Base-by-base conservation (phyloP, 2,888 invertebrate genomes). In the Tenthredo distinguenda region DNA sequence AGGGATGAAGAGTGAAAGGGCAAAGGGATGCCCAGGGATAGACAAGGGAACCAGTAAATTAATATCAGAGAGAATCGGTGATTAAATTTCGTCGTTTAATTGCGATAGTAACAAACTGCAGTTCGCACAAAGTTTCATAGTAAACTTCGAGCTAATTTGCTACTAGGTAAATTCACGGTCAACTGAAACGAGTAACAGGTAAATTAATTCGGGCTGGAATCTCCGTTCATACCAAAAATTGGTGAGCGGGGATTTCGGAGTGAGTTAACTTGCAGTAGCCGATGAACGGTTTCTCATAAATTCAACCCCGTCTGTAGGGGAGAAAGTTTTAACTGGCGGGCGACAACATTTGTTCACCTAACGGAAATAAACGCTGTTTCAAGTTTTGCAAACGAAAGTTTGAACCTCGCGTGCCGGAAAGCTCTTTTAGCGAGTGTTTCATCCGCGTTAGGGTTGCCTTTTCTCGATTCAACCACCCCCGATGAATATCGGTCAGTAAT, bases 401-500 rank as follows among this genome's bases (percentile, higher is more conserved):
- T 65, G 15, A 26, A 18, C 50, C 18, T 77, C 77, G 77, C 77
- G 77, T 77, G 77, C 55, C 77, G 55, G 18, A 31, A n/a, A 31
- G 55, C n/a, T 34, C 77, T 55, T 21, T 47, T 55, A 31, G 50
- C 55, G 34, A 77, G 34, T 5, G 55, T 55, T 77, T 55, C 31
- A 9, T 34, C 50, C 34, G 7, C n/a, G 34, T 71, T 71, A 37
- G 31, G 31, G 26, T 26, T 65, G 65, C 0, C 15, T 68, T 34
- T 34, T 34, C 68, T 12, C 40, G 21, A 21, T 74, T 74, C 72
- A 50, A 77, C n/a, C 26, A 26, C 26, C 26, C 26, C 21, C 31
- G 47, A 77, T 77, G 31, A 47, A 40, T 77, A 77, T 77, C 77
- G 77, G 77, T 55, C 26, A 77, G 77, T 55, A 50, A 26, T 77